Evolutionary conservation across 1,140 invertebrate species (phyloP).

Genomic region (Aplysia californica): DNA sequence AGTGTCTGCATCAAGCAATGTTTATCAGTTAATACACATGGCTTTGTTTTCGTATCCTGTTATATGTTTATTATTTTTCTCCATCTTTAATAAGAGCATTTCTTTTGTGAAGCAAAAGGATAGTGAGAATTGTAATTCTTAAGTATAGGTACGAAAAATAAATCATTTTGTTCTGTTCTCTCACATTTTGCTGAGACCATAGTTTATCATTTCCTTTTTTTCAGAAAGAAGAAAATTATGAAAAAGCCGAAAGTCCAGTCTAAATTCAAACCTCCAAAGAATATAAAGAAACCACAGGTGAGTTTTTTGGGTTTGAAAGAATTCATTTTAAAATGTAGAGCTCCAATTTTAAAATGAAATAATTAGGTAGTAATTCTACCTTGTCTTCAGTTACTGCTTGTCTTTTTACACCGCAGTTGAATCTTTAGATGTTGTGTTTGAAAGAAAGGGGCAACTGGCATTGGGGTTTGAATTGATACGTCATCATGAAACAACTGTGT

Average conservation of each 20-base stretch:
- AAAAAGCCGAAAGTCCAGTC: slow-evolving; percentile 21
- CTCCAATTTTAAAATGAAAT: neutral
- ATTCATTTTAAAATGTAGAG: no score
- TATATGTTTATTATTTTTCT: neutral
- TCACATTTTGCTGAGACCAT: neutral
- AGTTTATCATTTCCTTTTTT: neutral
- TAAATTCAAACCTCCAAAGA: slow-evolving; percentile 14
- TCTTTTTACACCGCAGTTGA: no score
- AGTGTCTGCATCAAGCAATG: neutral
- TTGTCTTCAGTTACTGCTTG: no score
- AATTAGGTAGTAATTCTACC: neutral
- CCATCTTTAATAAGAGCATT: no score
- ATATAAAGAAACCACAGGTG: neutral
- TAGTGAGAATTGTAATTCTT: neutral
- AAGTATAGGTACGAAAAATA: neutral
- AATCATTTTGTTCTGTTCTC: neutral
- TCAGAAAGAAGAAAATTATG: slow-evolving; percentile 5
- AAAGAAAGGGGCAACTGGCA: no score
- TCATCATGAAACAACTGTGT: no score
- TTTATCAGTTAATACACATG: neutral
- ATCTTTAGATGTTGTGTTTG: no score
- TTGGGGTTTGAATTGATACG: no score
- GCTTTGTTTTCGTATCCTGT: neutral
- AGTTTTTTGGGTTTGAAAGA: no score
- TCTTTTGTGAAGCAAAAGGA: neutral